Evolutionary conservation across 2,888 invertebrate genomes (phyloP).

Genomic region (Tetheella fluctuosa): DNA sequence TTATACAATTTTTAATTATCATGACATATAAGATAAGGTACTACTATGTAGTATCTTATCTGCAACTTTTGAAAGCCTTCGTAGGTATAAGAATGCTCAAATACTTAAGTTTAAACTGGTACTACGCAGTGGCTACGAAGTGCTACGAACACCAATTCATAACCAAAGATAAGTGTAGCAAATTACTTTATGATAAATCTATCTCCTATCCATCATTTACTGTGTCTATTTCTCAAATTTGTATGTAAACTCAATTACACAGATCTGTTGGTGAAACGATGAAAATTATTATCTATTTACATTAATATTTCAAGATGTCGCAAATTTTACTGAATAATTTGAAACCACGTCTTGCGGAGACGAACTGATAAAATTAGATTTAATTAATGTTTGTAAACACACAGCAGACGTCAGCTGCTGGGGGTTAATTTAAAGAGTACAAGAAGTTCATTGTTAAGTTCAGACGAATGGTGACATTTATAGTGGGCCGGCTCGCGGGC

Average conservation of each 20-base stretch:
- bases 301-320: not conserved
- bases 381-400: conserved; percentile 76
- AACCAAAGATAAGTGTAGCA: no score
- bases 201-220: no score
- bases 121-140: conserved; percentile 2
- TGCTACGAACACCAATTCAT: not conserved
- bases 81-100: not conserved
- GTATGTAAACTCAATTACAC: not conserved
- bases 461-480: conserved; percentile 62
- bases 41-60: no score
- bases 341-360: conserved; percentile 34
- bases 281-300: not conserved
- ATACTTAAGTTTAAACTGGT: not conserved
- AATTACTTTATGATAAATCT: no score
- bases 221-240: not conserved
- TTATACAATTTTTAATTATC: no score
- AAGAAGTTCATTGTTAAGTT: conserved; percentile 80
- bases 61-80: no score
- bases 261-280: not conserved
- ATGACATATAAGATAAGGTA: no score
- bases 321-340: conserved; percentile 21
- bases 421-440: conserved; percentile 62
- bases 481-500: conserved; percentile 41
- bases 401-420: conserved; percentile 42
- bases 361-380: conserved; percentile 54